These are phyloP conservation scores for Eubasilissa regina DNA, from an alignment of 1,140 invertebrate genomes.

Conservation along the genomic window DNA sequence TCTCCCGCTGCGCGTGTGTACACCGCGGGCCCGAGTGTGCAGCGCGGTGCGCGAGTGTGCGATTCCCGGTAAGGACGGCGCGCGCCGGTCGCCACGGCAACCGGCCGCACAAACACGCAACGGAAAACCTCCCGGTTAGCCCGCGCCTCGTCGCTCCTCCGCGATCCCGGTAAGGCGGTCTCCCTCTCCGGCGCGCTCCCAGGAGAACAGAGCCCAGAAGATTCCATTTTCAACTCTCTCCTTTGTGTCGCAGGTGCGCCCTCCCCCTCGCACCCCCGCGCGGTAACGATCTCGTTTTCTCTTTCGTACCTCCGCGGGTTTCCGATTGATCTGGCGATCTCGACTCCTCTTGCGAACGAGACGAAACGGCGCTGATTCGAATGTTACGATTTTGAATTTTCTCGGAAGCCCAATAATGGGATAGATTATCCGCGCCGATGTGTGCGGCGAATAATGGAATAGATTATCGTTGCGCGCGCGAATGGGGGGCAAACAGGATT, in stretches of 20 bases:
- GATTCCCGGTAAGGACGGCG: background rate
- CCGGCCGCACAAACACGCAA: conserved; percentile 58
- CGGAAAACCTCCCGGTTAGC: conserved; percentile 44
- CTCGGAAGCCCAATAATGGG: background rate
- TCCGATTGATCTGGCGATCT: background rate
- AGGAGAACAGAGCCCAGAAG: conserved; percentile 2
- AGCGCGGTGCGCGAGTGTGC: too few species aligned
- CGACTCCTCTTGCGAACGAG: background rate
- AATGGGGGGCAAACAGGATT: background rate
- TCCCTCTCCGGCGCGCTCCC: background rate
- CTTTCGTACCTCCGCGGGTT: background rate
- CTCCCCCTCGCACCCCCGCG: background rate
- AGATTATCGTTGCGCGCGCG: too few species aligned
- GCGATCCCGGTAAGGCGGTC: too few species aligned
- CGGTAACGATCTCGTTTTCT: background rate
- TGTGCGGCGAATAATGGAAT: too few species aligned
- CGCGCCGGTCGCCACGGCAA: conserved; percentile 52
- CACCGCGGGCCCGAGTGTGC: background rate
- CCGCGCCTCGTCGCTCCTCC: conserved; percentile 16
- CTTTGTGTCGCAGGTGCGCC: too few species aligned
- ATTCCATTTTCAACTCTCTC: conserved; percentile 11
- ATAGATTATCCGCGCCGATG: too few species aligned
- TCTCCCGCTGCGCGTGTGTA: conserved; percentile 12
- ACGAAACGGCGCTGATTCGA: background rate
- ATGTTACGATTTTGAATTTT: background rate